Evolutionary conservation across 2,888 invertebrate genomes (phyloP).

Genomic region (Ecdyonurus torrentis): DNA sequence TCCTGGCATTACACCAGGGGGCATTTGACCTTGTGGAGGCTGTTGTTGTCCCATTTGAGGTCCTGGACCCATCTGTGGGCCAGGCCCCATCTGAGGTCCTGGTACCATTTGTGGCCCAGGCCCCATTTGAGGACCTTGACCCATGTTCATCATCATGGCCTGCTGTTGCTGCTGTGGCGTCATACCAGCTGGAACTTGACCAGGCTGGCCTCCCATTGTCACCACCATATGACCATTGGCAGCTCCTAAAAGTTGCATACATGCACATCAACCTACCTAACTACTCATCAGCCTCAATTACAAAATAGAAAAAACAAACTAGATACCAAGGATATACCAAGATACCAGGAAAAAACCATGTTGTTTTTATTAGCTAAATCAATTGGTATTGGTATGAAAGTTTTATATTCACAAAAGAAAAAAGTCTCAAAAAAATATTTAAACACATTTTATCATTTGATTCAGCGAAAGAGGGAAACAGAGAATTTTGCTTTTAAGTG

Average conservation of each 20-base stretch:
- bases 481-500: too few relatives aligned
- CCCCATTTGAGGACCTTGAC: slow-evolving; percentile 16
- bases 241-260: slow-evolving; percentile 5
- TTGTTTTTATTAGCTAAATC: too few relatives aligned
- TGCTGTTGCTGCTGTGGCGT: slow-evolving; percentile 6
- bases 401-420: too few relatives aligned
- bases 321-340: too few relatives aligned
- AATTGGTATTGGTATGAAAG: too few relatives aligned
- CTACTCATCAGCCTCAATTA: too few relatives aligned
- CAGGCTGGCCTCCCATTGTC: slow-evolving; percentile 2
- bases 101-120: slow-evolving; percentile 2
- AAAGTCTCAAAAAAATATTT: too few relatives aligned
- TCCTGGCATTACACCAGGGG: slow-evolving; percentile 5
- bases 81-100: slow-evolving; percentile 14
- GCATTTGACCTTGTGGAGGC: slow-evolving; percentile 29
- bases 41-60: slow-evolving; percentile 28
- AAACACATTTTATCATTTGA: too few relatives aligned
- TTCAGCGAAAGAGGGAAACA: too few relatives aligned
- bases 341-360: too few relatives aligned
- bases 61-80: slow-evolving; percentile 16
- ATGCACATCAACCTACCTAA: too few relatives aligned
- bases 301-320: too few relatives aligned
- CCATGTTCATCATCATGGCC: slow-evolving; percentile 15
- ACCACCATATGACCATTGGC: slow-evolving; percentile 5
- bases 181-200: slow-evolving; percentile 1